Evolutionary conservation across 2,113 vertebrate genomes (phyloP), one percentile per base, ranked within the genome.

Genomic region (Barbus barbus): DNA sequence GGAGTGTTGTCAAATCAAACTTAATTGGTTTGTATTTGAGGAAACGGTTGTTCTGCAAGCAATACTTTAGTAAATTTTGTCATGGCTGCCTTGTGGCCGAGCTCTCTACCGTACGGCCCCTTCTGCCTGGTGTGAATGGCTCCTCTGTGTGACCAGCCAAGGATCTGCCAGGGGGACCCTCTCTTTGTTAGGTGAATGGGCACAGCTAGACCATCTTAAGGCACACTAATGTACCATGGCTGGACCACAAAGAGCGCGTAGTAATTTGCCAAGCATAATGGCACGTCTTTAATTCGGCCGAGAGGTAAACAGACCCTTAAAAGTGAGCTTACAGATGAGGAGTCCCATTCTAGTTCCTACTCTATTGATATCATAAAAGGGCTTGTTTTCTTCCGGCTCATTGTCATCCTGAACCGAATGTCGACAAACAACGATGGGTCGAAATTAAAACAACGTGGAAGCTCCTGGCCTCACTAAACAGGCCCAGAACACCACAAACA

Each of bases 261-360:
- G 94, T 94, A 92, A 95, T 95, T 94, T 94, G 93, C 93, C 92
- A 94, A 88, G 91, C 93, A 94, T 96, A 96, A 96, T 96, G 95
- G 95, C 92, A 93, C 93, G 92, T 91, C 91, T 91, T 92, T 93
- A 94, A 94, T 94, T 93, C 87, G 89, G 83, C 91, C 88, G 86
- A 76, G 89, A 90, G 90, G 91, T 91, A 93, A 94, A 93, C 92
- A 93, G 89, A 93, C 91, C 91, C 88, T 92, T 91, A 92, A 71
- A 91, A 93, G 89, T 91, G 88, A 90, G 89, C 90, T 78, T 84
- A 90, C 94, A 93, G 91, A 85, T 87, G 91, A 93, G 90, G 89
- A 91, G 89, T 76, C 85, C 88, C 89, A 92, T 88, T 84, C 84
- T 84, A 71, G 82, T 67, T 75, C 84, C 76, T 73, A 77, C 79